Evolutionary conservation across 1,140 invertebrate genomes (phyloP).

Genomic region (Drosophila biarmipes): DNA sequence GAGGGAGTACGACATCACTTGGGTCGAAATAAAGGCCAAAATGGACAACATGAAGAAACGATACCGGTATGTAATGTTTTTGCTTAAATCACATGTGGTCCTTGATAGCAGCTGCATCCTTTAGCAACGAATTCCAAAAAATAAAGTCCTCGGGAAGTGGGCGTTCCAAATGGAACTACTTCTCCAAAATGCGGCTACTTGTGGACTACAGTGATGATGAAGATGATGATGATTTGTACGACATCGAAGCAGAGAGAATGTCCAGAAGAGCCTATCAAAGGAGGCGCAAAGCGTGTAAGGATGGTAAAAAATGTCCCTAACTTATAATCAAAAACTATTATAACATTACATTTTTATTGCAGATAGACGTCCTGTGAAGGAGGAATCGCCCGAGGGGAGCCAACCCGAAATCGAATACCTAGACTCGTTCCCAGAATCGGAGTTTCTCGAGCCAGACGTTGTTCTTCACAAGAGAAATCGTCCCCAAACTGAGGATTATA

Average conservation of each 20-base stretch:
- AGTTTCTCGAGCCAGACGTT: not conserved
- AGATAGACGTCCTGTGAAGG: not conserved
- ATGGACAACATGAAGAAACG: constrained; percentile 9
- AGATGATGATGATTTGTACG: not conserved
- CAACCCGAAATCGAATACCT: not conserved
- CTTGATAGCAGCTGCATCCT: too few relatives aligned
- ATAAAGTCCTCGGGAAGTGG: not conserved
- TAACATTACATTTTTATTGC: not conserved
- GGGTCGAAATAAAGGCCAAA: not conserved
- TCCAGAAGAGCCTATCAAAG: not conserved
- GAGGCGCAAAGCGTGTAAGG: not conserved
- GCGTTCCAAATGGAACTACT: not conserved
- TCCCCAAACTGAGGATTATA: not conserved
- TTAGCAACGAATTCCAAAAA: not conserved
- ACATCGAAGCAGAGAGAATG: not conserved
- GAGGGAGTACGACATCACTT: not conserved
- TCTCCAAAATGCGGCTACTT: not conserved
- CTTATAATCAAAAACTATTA: too few relatives aligned
- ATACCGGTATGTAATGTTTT: constrained; percentile 7
- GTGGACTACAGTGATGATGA: not conserved
- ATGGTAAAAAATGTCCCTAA: too few relatives aligned
- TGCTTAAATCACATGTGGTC: not conserved
- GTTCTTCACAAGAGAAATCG: not conserved
- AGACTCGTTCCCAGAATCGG: not conserved
- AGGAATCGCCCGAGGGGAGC: not conserved